These are phyloP conservation scores for Herminia tarsipennalis DNA, from an alignment of 2,888 invertebrate species.

Conservation along the genomic window DNA sequence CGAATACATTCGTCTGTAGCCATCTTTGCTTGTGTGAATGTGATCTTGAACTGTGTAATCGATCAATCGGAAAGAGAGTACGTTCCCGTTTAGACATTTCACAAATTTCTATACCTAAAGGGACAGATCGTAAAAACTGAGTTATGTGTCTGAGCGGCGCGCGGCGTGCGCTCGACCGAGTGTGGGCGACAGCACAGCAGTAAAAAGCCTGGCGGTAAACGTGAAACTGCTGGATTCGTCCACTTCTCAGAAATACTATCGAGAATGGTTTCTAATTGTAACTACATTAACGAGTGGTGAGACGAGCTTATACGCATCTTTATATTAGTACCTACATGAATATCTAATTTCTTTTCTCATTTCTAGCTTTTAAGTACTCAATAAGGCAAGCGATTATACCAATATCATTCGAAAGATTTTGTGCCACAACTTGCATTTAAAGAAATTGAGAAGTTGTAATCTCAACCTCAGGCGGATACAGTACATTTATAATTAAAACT, in stretches of 20 bases:
- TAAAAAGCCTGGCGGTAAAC: slow-evolving; percentile 49
- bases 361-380: no score
- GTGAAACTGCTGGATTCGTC: slow-evolving; percentile 47
- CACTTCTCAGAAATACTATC: slow-evolving; percentile 52
- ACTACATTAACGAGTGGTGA: slow-evolving; percentile 36
- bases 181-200: slow-evolving; percentile 25
- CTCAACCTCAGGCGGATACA: no score
- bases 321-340: no score
- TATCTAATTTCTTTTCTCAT: no score
- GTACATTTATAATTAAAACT: slow-evolving; percentile 31
- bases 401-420: no score
- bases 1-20: slow-evolving; percentile 43
- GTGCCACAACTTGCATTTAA: no score
- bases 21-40: slow-evolving; percentile 43
- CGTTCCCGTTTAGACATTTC: slow-evolving; percentile 26
- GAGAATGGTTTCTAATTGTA: slow-evolving; percentile 52
- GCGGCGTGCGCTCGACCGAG: slow-evolving; percentile 12
- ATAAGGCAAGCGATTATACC: no score
- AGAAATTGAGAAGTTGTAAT: no score
- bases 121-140: slow-evolving; percentile 44
- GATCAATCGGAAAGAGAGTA: slow-evolving; percentile 19
- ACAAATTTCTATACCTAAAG: slow-evolving; percentile 29
- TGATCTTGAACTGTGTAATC: slow-evolving; percentile 35
- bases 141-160: slow-evolving; percentile 43
- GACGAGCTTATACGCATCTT: no score